Base-by-base conservation (phyloP, 2,888 invertebrate species). In the Tigriopus californicus region DNA sequence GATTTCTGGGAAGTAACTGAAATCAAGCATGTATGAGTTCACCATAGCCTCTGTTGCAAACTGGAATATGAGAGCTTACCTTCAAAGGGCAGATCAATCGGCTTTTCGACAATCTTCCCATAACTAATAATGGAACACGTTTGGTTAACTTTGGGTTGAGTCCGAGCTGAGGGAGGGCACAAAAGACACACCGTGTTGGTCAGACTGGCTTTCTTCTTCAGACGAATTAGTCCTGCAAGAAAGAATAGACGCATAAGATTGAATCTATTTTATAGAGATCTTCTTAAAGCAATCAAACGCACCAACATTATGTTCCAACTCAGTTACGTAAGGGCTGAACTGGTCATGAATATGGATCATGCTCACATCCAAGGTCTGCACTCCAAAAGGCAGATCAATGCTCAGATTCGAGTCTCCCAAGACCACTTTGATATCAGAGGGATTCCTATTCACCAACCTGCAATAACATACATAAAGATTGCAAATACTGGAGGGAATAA, bases 341-440 rank as follows among this genome's bases (percentile, higher is more conserved):
- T 51, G n/a, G 1, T 22, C 24, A 51, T 51, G 52, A 20, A 51
- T 25, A 22, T 22, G 8, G 10, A 51, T 25, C 24, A 22, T 8
- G 11, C 33, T 51, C 22, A 62, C 47, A 13, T 58, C 46, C 33
- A 58, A 60, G 56, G 58, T 58, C 54, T 64, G 64, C 6, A 63
- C 61, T 6, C 62, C 62, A 15, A 61, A 62, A n/a, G 62, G 62
- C 46, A 64, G 49, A 47, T 61, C 58, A 22, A 61, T 60, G 18
- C 41, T 42, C 47, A 64, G 60, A 46, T 64, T 63, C 20, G 62
- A 63, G 60, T 63, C 63, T 0, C 64, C 64, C 47, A 64, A 33
- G 11, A 64, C 61, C 15, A 63, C 62, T 15, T 58, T 12, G 41
- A 60, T 61, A 8, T 55, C 41, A 2, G 52, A 40, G 42, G 62